Base-by-base conservation (phyloP, 2,888 invertebrate genomes). In the Leptura quadrifasciata region DNA sequence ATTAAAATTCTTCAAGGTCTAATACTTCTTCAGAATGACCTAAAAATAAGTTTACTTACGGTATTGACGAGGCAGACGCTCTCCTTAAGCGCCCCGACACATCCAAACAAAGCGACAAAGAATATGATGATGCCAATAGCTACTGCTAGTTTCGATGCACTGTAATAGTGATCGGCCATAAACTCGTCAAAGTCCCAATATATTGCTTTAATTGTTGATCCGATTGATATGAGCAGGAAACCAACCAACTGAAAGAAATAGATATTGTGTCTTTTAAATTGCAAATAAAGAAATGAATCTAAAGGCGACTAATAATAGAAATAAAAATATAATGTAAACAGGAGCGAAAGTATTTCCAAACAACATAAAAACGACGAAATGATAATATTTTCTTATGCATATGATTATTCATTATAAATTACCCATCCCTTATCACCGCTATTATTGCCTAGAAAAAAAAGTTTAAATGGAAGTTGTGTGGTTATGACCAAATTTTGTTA, bases 51-150 rank as follows among this genome's bases (percentile, higher is more conserved):
- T 54, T 4, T 20, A 79, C 82, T 87, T 87, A 94, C 94, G 87
- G 91, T 87, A 78, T 93, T 92, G 35, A 94, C 92, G 89, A 93
- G 90, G 82, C 92, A 92, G 3, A 95, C 94, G 88, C 95, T 96
- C 87, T 95, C 94, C 85, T 92, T 94, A 82, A 95, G 89, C 4
- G 96, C 96, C 35, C 96, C 96, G 82, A 94, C 94, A 89, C 96
- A 96, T 35, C 96, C 97, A 81, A 96, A 94, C 82, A 95, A 92
- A 0, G 96, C 94, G 15, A 97, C 92, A 68, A 96, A 89, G 82
- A 96, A 91, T 65, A 96, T 91, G 63, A 93, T 89, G 72, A 93
- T 90, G 0, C 97, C 97, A 54, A 95, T 91, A 15, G 94, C 92
- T 20, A 96, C 93, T 55, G 96, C 91, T 31, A 97, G 89, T 8